A percentile compares a stretch with the other conserved stretches of the same genome.
These are phyloP conservation scores for Galerucella calmariensis DNA, from an alignment of 2,888 invertebrate genomes.

Conservation along the genomic window DNA sequence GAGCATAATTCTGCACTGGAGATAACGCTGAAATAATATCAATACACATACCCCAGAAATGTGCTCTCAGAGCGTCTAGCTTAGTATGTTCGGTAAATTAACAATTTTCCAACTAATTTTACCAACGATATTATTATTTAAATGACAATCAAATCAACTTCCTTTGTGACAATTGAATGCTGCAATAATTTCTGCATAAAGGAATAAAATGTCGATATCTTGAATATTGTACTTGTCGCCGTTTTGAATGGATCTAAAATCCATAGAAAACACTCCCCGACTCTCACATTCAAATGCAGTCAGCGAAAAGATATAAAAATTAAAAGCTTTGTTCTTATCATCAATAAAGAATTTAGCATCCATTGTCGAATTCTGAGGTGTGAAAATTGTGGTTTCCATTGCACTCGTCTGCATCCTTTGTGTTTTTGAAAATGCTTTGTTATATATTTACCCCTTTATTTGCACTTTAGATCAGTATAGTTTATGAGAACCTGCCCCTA, in stretches of 20 bases:
- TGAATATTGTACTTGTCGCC: constrained; percentile 10
- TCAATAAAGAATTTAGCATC: constrained; percentile 36
- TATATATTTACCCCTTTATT: constrained; percentile 55
- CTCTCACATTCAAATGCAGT: constrained; percentile 25
- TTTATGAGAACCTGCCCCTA: constrained; percentile 38
- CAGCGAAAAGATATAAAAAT: constrained; percentile 35
- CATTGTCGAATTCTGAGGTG: constrained; percentile 53
- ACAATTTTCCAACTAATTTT: not conserved
- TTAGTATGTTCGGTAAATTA: not conserved
- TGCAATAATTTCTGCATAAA: not conserved
- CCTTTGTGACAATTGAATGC: not conserved
- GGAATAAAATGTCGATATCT: constrained; percentile 1
- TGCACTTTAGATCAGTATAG: constrained; percentile 54
- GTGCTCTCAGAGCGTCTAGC: too few species aligned
- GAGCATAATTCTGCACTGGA: too few species aligned
- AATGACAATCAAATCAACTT: not conserved
- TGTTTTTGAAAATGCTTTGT: constrained; percentile 53
- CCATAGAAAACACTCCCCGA: constrained; percentile 12
- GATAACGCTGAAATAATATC: too few species aligned
- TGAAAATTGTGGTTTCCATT: constrained; percentile 54
- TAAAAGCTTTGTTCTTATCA: constrained; percentile 47
- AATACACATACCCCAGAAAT: too few species aligned
- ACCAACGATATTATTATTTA: not conserved
- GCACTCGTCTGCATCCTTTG: constrained; percentile 51
- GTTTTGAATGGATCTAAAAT: constrained; percentile 9